phyloP scores from a whole-genome alignment of 1,140 invertebrate species.

The Myzus persicae region DNA sequence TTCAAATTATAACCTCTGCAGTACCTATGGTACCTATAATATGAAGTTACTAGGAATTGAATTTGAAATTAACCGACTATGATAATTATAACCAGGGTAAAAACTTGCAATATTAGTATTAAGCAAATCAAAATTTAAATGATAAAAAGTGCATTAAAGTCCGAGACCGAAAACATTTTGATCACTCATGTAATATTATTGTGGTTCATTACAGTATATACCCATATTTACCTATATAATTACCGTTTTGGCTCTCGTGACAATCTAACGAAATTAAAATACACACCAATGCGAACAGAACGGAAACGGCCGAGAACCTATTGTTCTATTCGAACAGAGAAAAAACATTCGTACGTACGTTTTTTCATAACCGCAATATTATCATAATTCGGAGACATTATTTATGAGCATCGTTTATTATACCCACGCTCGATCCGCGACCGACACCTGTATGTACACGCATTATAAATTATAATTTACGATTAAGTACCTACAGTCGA shows the following conservation, averaged over 20 bases:
- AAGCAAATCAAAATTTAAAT: neutral
- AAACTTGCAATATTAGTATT: neutral
- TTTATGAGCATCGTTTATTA: neutral
- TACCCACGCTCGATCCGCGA: neutral
- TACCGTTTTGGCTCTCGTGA: neutral
- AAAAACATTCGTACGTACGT: neutral
- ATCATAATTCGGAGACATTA: slow-evolving; percentile 25
- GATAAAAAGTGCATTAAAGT: neutral
- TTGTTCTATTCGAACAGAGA: slow-evolving; percentile 1
- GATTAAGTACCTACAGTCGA: neutral
- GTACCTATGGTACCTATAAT: no score
- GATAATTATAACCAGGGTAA: no score
- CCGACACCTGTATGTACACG: neutral
- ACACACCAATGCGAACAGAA: neutral
- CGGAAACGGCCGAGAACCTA: slow-evolving; percentile 6
- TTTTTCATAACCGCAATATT: slow-evolving; percentile 8
- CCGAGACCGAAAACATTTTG: neutral
- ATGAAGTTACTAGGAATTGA: no score
- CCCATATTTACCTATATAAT: neutral
- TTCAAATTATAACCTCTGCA: neutral
- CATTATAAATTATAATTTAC: slow-evolving; percentile 7
- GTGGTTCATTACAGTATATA: neutral
- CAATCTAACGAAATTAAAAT: neutral
- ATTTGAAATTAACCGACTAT: no score
- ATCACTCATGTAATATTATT: neutral